Evolutionary conservation across 35 echinoderm and acorn worm genomes (phyloP), one percentile per base, ranked within the genome.

Genomic region (Heliocidaris tuberculata): DNA sequence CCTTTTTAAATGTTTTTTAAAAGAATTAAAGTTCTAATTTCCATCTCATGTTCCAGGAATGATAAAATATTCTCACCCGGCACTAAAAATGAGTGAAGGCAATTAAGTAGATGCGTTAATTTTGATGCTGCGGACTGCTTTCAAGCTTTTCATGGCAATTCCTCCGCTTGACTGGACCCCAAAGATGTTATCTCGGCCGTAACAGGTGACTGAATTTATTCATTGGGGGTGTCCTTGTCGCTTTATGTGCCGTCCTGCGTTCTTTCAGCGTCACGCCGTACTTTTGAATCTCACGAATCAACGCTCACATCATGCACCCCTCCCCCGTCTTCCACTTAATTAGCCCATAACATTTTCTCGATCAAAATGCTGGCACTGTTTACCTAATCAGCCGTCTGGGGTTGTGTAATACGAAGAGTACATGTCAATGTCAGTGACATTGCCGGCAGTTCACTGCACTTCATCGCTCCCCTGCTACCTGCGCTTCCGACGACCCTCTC

Each of bases 61-160:
- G 27, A 24, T 42, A 78, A n/a, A 6, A 78, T 7, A 27, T 42
- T 42, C 24, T 78, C 17, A 27, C 35, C 19, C 19, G 1, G 6
- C 60, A n/a, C 7, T 78, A 24, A 78, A 70, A 78, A 19, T 27
- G 27, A 27, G 27, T n/a, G 65, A 78, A 78, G 19, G 65, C 65
- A 78, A 78, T 78, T 78, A 78, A n/a, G 65, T 27, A 78, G 65
- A 78, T 78, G 65, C 27, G 65, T 78, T 78, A 78, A 78, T 78
- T 78, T 78, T 78, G 65, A 78, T 78, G 27, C n/a, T 78, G 65
- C 65, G 65, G 65, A 8, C 21, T 21, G 19, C 65, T 78, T 78
- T n/a, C 27, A 78, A 78, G 15, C 27, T 19, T 24, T 78, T 7
- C 65, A 78, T 78, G 27, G 65, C 65, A 78, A 78, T 78, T 78